Percentiles rank a stretch among this genome's conserved stretches.
These are phyloP conservation scores for Mechanitis messenoides DNA, from an alignment of 2,888 invertebrate genomes.

Conservation along the genomic window DNA sequence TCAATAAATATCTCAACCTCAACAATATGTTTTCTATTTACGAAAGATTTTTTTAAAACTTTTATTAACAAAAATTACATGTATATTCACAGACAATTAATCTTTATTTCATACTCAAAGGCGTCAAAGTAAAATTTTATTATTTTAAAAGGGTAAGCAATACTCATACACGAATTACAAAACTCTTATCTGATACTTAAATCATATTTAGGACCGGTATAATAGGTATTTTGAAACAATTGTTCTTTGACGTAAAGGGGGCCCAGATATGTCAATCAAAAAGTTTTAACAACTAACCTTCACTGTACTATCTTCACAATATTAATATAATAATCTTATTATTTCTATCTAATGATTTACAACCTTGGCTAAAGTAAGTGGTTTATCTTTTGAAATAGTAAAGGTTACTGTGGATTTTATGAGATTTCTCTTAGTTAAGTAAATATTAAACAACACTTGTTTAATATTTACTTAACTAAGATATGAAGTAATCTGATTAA, in stretches of 20 bases:
- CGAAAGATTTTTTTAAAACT: too few species aligned
- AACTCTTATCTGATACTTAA: conserved; percentile 10
- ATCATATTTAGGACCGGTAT: conserved; percentile 34
- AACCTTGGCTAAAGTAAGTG: conserved; percentile 16
- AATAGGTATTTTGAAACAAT: conserved; percentile 47
- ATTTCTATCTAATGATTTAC: neutral
- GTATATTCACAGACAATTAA: neutral
- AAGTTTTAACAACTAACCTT: conserved; percentile 24
- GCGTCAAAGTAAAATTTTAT: neutral
- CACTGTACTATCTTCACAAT: conserved; percentile 10
- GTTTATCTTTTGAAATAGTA: conserved; percentile 24
- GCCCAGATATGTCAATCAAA: conserved; percentile 53
- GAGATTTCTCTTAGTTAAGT: neutral
- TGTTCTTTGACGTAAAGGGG: conserved; percentile 36
- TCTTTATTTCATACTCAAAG: neutral
- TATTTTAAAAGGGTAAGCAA: neutral
- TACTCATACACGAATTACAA: neutral
- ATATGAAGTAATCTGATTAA: neutral
- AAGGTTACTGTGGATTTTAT: neutral
- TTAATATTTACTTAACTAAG: too few species aligned
- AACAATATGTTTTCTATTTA: too few species aligned
- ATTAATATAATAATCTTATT: neutral
- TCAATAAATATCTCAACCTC: too few species aligned
- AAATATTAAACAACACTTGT: too few species aligned
- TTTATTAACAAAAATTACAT: too few species aligned